phyloP scores from a whole-genome alignment of 2,888 invertebrate species.

The Laothoe populi region DNA sequence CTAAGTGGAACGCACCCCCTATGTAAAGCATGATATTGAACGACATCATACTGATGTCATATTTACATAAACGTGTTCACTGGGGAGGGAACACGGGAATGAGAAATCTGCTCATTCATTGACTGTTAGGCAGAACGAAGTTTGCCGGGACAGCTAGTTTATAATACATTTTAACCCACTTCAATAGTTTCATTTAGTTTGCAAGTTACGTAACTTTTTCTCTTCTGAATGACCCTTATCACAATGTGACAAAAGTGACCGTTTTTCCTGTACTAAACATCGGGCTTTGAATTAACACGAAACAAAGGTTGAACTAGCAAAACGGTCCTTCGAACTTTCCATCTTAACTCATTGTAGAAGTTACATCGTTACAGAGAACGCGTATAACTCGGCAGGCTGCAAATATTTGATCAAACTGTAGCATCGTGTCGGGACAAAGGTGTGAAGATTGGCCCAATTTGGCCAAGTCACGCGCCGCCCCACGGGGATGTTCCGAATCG shows the following conservation, averaged over 20 bases:
- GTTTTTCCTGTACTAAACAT: slow-evolving; percentile 1
- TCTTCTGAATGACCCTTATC: slow-evolving; percentile 2
- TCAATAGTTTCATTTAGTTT: slow-evolving; percentile 4
- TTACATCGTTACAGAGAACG: slow-evolving; percentile 39
- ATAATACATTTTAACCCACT: neutral
- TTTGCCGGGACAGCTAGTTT: no score
- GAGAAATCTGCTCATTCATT: no score
- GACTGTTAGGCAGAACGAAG: no score
- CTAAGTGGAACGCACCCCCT: no score
- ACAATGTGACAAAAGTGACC: neutral
- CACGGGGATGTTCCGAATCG: slow-evolving; percentile 33
- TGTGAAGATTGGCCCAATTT: slow-evolving; percentile 73
- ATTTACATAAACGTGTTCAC: no score
- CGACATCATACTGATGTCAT: no score
- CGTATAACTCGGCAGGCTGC: slow-evolving; percentile 53
- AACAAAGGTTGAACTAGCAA: slow-evolving; percentile 16
- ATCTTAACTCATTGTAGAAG: slow-evolving; percentile 38
- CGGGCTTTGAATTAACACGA: slow-evolving; percentile 3
- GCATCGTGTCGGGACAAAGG: slow-evolving; percentile 49
- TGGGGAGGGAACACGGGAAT: no score
- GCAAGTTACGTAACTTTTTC: neutral
- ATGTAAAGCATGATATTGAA: no score
- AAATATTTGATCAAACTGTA: slow-evolving; percentile 62
- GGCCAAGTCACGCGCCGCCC: slow-evolving; percentile 58
- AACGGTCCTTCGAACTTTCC: slow-evolving; percentile 32